A percentile compares a stretch with the other conserved stretches of the same genome.
These are phyloP conservation scores for Speoplatyrhinus poulsoni DNA, from an alignment of 2,113 vertebrate species.

Conservation along the genomic window DNA sequence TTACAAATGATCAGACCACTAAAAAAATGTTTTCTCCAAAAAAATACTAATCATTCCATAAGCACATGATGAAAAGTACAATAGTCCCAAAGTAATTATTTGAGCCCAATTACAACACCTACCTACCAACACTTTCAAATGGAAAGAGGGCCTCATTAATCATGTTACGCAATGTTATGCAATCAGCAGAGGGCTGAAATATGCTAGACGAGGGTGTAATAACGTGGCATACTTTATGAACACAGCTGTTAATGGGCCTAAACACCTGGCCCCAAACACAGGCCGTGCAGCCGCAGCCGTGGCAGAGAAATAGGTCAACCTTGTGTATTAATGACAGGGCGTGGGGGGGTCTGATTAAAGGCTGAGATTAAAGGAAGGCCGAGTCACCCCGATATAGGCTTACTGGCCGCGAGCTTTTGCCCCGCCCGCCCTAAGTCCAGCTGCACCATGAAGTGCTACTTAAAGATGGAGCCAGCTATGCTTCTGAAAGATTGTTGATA, in stretches of 20 bases:
- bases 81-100: constrained; percentile 9
- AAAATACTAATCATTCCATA: background rate
- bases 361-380: no score
- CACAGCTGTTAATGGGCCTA: no score
- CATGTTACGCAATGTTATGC: constrained; percentile 14
- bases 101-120: constrained; percentile 29
- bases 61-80: background rate
- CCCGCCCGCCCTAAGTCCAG: no score
- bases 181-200: constrained; percentile 16
- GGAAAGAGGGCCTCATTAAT: constrained; percentile 26
- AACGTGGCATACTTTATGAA: no score
- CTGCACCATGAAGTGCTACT: background rate
- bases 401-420: background rate
- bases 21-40: background rate
- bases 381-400: background rate
- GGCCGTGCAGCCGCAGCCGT: no score
- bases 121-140: constrained; percentile 21
- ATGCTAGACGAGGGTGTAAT: background rate
- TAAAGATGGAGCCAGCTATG: background rate
- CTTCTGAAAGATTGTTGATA: no score
- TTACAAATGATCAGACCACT: background rate
- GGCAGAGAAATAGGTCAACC: no score
- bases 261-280: no score
- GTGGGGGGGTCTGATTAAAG: no score
- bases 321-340: no score